phyloP scores from a whole-genome alignment of 2,797 vertebrate species.

The Uromys caudimaculatus region DNA sequence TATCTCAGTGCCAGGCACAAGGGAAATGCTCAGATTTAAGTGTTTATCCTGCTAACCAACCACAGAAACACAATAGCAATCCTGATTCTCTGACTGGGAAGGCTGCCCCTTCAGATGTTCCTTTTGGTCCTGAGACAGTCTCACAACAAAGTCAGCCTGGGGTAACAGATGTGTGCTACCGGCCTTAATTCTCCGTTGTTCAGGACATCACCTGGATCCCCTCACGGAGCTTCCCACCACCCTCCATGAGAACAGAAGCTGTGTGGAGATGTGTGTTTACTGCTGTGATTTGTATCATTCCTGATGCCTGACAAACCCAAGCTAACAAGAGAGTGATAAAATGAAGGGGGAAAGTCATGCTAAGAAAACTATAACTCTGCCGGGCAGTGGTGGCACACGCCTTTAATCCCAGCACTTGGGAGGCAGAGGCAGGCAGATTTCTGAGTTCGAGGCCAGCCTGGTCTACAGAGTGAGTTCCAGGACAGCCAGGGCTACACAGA shows the following conservation, averaged over 20 bases:
- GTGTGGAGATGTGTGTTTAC: not conserved
- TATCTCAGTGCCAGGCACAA: not conserved
- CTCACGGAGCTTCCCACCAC: not conserved
- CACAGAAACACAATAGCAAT: not conserved
- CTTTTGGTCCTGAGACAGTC: not conserved
- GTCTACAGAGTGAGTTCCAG: too few relatives aligned
- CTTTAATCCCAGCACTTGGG: too few relatives aligned
- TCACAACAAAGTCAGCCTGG: not conserved
- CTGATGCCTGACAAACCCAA: not conserved
- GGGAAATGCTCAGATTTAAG: not conserved
- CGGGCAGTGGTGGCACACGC: too few relatives aligned
- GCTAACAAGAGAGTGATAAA: not conserved
- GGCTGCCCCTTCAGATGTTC: not conserved
- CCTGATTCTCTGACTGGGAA: not conserved
- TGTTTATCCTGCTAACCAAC: not conserved
- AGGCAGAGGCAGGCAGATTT: too few relatives aligned
- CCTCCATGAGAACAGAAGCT: not conserved
- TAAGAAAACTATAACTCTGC: not conserved
- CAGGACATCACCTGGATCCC: not conserved
- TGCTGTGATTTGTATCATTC: not conserved
- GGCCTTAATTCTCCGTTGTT: not conserved
- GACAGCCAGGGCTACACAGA: too few relatives aligned
- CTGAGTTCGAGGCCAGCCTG: too few relatives aligned
- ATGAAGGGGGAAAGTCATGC: not conserved
- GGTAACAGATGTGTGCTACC: not conserved